These are phyloP conservation scores for Myotis lucifugus DNA, from an alignment of 2,113 vertebrate genomes.

Conservation along the genomic window DNA sequence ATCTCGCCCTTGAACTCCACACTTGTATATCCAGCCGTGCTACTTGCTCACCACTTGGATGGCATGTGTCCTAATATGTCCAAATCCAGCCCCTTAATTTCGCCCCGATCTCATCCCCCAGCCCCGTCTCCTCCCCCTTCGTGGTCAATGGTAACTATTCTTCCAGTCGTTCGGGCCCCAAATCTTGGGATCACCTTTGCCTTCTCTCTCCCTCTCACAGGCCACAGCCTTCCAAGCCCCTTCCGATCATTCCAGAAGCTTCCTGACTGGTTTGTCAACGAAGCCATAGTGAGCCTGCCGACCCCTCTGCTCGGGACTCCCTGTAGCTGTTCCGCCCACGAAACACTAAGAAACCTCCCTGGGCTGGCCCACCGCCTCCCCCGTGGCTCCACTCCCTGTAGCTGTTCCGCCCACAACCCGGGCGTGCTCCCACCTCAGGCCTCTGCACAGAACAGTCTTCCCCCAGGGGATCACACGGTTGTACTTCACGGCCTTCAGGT, in stretches of 20 bases:
- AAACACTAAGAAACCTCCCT: neutral
- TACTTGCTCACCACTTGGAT: neutral
- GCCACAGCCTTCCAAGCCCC: neutral
- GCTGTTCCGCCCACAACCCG: rapidly evolving
- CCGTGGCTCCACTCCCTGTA: rapidly evolving
- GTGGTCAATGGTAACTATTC: neutral
- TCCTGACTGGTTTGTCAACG: neutral
- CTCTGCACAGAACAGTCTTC: neutral
- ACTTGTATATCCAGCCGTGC: neutral
- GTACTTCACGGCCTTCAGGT: neutral
- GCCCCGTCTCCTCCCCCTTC: neutral
- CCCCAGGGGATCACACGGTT: rapidly evolving
- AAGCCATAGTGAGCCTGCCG: neutral
- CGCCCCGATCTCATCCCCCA: neutral
- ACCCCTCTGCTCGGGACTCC: too few relatives aligned
- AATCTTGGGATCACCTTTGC: neutral
- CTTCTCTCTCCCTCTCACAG: neutral
- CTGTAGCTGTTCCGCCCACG: rapidly evolving
- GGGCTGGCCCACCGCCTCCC: neutral
- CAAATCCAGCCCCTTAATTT: neutral
- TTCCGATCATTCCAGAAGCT: neutral
- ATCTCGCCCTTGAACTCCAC: neutral
- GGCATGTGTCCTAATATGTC: neutral
- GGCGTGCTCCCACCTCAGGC: neutral
- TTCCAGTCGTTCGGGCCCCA: neutral